Evolutionary conservation across 1,140 invertebrate genomes (phyloP).

Genomic region (Drosophila burlai): DNA sequence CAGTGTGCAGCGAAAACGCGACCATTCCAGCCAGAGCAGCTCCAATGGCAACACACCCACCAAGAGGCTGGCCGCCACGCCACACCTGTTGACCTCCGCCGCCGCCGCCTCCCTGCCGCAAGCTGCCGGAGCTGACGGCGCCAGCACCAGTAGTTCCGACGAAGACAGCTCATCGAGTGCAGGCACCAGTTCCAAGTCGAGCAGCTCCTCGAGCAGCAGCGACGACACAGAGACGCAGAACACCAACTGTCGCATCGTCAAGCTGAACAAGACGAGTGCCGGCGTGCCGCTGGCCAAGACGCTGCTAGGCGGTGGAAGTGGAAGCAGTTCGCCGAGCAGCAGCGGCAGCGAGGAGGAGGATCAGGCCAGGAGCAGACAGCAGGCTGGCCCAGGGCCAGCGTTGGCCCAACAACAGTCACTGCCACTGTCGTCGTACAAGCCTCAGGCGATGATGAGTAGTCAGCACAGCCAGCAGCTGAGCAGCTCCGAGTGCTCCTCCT

Average conservation of each 20-base stretch:
- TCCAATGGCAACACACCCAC: constrained; percentile 71
- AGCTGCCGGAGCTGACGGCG: background rate
- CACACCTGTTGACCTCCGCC: constrained; percentile 9
- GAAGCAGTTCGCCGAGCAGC: constrained; percentile 31
- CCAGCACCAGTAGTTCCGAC: constrained; percentile 49
- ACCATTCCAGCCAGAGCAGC: constrained; percentile 64
- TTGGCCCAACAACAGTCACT: background rate
- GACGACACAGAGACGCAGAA: constrained; percentile 53
- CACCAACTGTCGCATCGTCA: constrained; percentile 27
- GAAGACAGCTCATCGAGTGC: constrained; percentile 63
- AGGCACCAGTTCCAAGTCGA: constrained; percentile 60
- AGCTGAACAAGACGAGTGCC: constrained; percentile 48
- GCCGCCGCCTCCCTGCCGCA: constrained; percentile 4
- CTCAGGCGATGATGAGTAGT: constrained; percentile 33
- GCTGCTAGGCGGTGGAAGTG: constrained; percentile 11
- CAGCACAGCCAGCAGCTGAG: constrained; percentile 45
- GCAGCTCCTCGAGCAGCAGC: constrained; percentile 54
- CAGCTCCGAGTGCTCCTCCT: constrained; percentile 55
- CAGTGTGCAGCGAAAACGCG: constrained; percentile 38
- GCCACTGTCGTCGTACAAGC: constrained; percentile 12
- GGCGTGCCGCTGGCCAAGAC: constrained; percentile 8
- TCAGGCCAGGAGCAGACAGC: constrained; percentile 18
- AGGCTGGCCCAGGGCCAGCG: constrained; percentile 7
- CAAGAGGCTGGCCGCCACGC: constrained; percentile 47
- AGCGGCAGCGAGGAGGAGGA: constrained; percentile 40